phyloP scores from a whole-genome alignment of 2,888 invertebrate species.

The Lasioglossum marginatum region DNA sequence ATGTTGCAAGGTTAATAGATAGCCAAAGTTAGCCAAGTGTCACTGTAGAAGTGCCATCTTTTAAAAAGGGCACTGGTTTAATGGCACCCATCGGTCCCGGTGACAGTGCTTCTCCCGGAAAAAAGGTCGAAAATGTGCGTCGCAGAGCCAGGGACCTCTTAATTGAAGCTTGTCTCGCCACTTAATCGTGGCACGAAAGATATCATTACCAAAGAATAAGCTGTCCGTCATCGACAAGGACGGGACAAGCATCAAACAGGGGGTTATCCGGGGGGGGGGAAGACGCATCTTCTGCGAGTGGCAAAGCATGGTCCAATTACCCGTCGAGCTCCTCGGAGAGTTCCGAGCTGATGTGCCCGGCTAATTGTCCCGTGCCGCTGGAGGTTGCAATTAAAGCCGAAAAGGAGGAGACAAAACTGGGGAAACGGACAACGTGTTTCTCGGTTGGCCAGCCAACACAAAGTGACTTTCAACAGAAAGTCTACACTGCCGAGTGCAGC shows the following conservation, averaged over 20 bases:
- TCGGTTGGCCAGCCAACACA: background rate
- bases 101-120: background rate
- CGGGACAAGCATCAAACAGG: background rate
- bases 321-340: background rate
- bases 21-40: background rate
- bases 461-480: conserved; percentile 41
- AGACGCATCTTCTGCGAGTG: background rate
- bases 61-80: background rate
- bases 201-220: conserved; percentile 20
- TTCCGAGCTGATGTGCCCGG: conserved; percentile 1
- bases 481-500: conserved; percentile 6
- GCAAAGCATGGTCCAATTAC: conserved; percentile 30
- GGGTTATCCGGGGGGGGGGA: background rate
- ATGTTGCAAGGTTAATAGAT: background rate
- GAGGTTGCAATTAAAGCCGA: background rate
- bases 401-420: background rate
- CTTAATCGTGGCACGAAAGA: conserved; percentile 15
- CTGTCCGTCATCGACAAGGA: background rate
- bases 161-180: conserved; percentile 4
- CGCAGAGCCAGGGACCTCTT: background rate
- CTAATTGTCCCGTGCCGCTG: conserved; percentile 21
- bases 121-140: background rate
- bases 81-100: background rate
- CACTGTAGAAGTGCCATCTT: background rate
- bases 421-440: background rate